phyloP scores from a whole-genome alignment of 1,140 invertebrate genomes.

The Drosophila cardini region DNA sequence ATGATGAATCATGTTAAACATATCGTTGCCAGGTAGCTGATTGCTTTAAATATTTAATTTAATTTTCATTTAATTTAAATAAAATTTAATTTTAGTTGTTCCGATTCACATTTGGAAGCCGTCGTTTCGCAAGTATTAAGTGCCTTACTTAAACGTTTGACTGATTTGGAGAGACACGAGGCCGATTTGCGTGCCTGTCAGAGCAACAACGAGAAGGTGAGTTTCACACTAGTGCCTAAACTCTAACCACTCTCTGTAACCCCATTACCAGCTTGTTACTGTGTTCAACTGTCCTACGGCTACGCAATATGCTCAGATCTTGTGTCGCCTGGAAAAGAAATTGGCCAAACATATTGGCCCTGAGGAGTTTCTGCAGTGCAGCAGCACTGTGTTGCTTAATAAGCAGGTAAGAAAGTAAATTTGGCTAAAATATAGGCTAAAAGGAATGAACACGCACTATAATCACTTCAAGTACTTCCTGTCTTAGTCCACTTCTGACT shows the following conservation, averaged over 20 bases:
- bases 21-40: constrained; percentile 84
- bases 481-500: too few relatives aligned
- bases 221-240: background rate
- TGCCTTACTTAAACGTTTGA: constrained; percentile 85
- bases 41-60: background rate
- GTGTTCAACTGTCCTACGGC: constrained; percentile 71
- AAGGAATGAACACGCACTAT: too few relatives aligned
- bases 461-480: too few relatives aligned
- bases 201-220: constrained; percentile 73
- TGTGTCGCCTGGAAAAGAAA: constrained; percentile 82
- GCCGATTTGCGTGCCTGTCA: constrained; percentile 83
- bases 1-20: constrained; percentile 87
- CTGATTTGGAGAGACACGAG: constrained; percentile 84
- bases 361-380: constrained; percentile 84
- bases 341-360: constrained; percentile 84
- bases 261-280: constrained; percentile 6
- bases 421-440: too few relatives aligned
- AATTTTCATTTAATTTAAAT: background rate
- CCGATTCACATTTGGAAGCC: constrained; percentile 80
- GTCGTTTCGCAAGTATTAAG: constrained; percentile 83
- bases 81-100: constrained; percentile 65
- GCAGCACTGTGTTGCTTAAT: constrained; percentile 78
- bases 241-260: background rate
- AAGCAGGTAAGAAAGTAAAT: constrained; percentile 69
- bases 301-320: constrained; percentile 83